Percentiles rank a stretch among this genome's conserved stretches.
These are phyloP conservation scores for Apteryx owenii DNA, from an alignment of 2,113 vertebrate species.

Conservation along the genomic window DNA sequence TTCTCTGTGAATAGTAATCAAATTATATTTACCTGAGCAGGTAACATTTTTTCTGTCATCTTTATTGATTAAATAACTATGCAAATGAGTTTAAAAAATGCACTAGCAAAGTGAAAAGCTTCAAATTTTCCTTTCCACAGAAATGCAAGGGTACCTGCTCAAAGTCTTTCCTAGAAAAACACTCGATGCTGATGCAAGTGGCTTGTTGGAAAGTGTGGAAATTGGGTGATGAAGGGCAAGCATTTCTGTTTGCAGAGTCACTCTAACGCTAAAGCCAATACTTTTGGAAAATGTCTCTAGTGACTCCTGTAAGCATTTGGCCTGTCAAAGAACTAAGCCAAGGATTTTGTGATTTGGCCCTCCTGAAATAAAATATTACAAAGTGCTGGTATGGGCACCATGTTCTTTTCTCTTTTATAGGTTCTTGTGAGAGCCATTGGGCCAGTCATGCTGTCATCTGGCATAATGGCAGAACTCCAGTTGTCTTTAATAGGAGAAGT, in stretches of 20 bases:
- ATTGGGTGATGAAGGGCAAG: not conserved
- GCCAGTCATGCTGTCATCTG: not conserved
- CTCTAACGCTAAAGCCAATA: not conserved
- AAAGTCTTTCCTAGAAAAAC: not conserved
- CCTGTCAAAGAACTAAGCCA: not conserved
- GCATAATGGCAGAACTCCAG: constrained; percentile 17
- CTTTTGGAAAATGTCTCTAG: not conserved
- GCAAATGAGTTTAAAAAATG: not conserved
- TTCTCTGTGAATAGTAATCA: not conserved
- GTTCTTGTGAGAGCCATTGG: not conserved
- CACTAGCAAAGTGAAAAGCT: not conserved
- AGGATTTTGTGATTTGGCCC: not conserved
- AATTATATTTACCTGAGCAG: not conserved
- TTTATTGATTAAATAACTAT: not conserved
- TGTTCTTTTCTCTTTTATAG: not conserved
- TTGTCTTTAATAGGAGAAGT: constrained; percentile 45
- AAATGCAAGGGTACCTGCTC: not conserved
- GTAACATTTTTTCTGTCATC: not conserved
- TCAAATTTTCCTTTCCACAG: not conserved
- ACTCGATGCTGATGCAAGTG: not conserved
- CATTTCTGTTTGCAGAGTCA: not conserved
- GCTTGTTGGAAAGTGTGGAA: not conserved
- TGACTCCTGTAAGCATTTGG: not conserved
- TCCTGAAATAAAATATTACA: not conserved
- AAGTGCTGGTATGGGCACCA: not conserved